These are phyloP conservation scores for Willisornis vidua DNA, from an alignment of 2,113 vertebrate species.

Conservation along the genomic window DNA sequence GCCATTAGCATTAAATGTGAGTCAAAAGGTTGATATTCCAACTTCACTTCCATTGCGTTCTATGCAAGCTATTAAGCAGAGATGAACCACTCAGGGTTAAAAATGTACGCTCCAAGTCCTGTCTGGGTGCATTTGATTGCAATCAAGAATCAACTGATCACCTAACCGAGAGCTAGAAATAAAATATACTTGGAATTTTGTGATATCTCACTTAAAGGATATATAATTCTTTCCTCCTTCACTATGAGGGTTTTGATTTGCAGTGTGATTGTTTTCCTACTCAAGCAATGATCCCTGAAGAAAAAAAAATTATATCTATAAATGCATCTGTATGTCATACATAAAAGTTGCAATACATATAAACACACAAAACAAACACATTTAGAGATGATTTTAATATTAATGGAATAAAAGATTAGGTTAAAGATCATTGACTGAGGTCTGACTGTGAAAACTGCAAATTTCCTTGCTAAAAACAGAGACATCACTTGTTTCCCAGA, in stretches of 20 bases:
- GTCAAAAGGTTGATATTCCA: neutral
- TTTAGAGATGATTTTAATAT: neutral
- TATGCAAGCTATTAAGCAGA: neutral
- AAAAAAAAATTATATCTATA: neutral
- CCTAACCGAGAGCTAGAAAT: conserved; percentile 6
- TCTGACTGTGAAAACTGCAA: neutral
- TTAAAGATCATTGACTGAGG: neutral
- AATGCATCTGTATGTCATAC: neutral
- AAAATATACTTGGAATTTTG: conserved; percentile 15
- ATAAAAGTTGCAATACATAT: neutral
- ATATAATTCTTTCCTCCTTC: neutral
- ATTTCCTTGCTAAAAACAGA: neutral
- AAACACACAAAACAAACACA: neutral
- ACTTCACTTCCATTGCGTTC: neutral
- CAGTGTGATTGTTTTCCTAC: neutral
- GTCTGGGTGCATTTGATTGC: conserved; percentile 46
- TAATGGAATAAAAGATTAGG: neutral
- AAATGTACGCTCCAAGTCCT: conserved; percentile 20
- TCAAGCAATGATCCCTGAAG: neutral
- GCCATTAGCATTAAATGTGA: neutral
- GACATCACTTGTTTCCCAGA: neutral
- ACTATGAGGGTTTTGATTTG: neutral
- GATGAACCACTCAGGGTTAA: conserved; percentile 33
- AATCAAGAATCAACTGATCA: conserved; percentile 52
- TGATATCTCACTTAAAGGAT: neutral